Base-by-base conservation (phyloP, 2,888 invertebrate species). In the Lasioglossum lativentre region DNA sequence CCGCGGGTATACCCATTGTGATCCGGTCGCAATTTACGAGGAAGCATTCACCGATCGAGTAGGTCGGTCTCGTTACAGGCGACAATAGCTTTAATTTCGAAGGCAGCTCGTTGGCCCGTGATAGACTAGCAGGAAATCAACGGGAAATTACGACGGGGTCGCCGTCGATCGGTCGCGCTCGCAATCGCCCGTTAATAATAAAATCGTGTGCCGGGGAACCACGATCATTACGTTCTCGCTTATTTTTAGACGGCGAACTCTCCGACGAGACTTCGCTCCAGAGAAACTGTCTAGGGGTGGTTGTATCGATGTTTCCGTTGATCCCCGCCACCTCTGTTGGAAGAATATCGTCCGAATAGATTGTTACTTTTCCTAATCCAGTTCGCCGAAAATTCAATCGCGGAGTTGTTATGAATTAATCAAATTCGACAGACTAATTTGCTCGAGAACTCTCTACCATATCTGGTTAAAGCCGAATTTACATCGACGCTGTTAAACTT, bases 81-180 rank as follows among this genome's bases (percentile, higher is more conserved):
- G 75, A 76, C 83, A 85, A 85, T 83, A 70, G 79, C 52, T 85
- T 83, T 83, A 83, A 85, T 85, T 85, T 83, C 71, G 76, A 73
- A 47, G 70, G 72, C 45, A 68, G 72, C 79, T 83, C 83, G 68
- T 73, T 73, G 76, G 59, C 47, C 73, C 30, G 78, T 45, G 83
- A 75, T 75, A 75, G 82, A 77, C 75, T 34, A 84, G 77, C 73
- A 80, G 87, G 84, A 87, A 87, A 87, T 87, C 82, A 83, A 84
- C 75, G 75, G 77, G 75, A 79, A 85, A 86, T 80, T 87, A 85
- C 82, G 75, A 38, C 78, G 30, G 56, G 70, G 59, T 76, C 34
- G 59, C 38, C 40, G 80, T 68, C 71, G 72, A 80, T 84, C 75
- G 75, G 34, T 34, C 45, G 74, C 27, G 45, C 34, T 70, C 45